Conservation (phyloP, 2,113 vertebrate species). For the Dryoscopus gambensis region DNA sequence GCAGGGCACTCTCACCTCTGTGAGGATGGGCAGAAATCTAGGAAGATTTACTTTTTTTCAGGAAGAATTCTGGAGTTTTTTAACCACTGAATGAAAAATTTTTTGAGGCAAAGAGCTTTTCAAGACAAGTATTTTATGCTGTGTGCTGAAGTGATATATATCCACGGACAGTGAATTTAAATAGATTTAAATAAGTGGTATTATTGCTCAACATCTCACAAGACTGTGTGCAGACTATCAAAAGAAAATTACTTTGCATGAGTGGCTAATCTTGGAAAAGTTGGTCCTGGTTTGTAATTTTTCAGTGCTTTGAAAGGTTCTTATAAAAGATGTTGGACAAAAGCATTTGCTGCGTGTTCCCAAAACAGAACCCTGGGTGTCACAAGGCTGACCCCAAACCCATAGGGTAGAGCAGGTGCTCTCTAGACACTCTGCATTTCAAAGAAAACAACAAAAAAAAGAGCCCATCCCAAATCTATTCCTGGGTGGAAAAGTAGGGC, state of each 20-base stretch:
- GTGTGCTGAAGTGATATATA: neutral
- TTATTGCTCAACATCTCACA: neutral
- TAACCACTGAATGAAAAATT: neutral
- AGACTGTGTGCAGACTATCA: neutral
- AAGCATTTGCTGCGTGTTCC: neutral
- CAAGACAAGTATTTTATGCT: neutral
- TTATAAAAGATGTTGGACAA: neutral
- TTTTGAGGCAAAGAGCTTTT: neutral
- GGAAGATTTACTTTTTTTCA: neutral
- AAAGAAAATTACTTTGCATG: neutral
- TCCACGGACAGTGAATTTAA: neutral
- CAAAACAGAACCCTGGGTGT: neutral
- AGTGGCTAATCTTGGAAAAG: neutral
- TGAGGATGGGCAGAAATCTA: neutral
- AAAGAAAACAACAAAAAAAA: neutral
- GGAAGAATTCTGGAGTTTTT: neutral
- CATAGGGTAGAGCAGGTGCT: neutral
- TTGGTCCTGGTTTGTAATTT: neutral
- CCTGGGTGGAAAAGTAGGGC: slow-evolving; percentile 52
- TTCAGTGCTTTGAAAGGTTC: neutral
- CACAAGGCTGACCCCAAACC: slow-evolving; percentile 6
- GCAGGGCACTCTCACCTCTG: neutral
- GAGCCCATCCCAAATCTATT: neutral
- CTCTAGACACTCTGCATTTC: slow-evolving; percentile 51
- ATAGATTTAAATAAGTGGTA: neutral